Base-by-base conservation (phyloP, 2,797 vertebrate genomes). In the Trichosurus vulpecula region DNA sequence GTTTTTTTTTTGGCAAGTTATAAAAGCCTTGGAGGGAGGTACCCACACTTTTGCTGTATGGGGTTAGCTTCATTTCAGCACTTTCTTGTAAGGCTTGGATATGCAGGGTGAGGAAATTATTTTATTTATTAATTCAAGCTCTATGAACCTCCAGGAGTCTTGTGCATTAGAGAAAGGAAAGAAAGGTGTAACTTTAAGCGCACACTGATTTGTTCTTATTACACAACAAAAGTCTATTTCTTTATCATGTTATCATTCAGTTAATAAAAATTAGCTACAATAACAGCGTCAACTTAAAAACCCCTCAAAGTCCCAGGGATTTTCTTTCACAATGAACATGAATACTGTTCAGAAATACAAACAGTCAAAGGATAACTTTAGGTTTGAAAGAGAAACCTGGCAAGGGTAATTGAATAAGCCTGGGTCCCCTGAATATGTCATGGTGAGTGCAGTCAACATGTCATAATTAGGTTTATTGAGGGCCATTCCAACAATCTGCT, bases 401-500 rank as follows among this genome's bases (percentile, higher is more conserved):
- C 98, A 99, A 99, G 99, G 99, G 99, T 99, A 99, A 99, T 99
- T 99, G 99, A 99, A 99, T 99, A 99, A 99, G 99, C 99, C 99
- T 99, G 98, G 99, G 99, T 99, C 99, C 99, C 99, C 99, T 99
- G 99, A 99, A 99, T 99, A 99, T 99, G 99, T 99, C 99, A 99
- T 99, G 99, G 99, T 99, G 99, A 99, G 99, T 99, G 99, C 99
- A 99, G 99, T 99, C 99, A 99, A 99, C 99, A 99, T 99, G 99
- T 99, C 99, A 99, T 99, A 99, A 99, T 99, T 99, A 99, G 99
- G 99, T 99, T 99, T 99, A 99, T 99, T 99, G 99, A 99, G 99
- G 99, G 99, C 99, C 99, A 99, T 99, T 99, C 99, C 99, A 99
- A 99, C 99, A 99, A 99, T 99, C 99, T 99, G 99, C 99, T 99